phyloP scores from a whole-genome alignment of 2,888 invertebrate species.

The Synergus itoensis region DNA sequence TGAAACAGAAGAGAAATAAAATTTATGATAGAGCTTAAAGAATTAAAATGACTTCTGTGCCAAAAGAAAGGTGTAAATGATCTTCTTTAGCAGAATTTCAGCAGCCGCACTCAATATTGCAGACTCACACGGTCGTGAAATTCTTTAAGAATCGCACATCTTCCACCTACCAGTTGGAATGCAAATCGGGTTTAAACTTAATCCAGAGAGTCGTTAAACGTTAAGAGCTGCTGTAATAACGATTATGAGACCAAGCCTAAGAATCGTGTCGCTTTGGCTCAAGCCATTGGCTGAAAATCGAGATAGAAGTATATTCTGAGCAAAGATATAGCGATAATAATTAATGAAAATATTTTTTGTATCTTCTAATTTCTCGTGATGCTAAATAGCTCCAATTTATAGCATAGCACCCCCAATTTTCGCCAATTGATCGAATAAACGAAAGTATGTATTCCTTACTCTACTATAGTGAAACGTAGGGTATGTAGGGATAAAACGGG shows the following conservation, averaged over 20 bases:
- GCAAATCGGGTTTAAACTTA: neutral
- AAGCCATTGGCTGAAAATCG: neutral
- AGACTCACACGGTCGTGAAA: neutral
- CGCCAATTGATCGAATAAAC: conserved; percentile 55
- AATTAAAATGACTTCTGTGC: neutral
- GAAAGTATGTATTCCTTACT: conserved; percentile 32
- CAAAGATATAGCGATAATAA: neutral
- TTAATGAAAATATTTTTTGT: neutral
- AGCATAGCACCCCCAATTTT: conserved; percentile 13
- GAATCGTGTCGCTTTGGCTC: neutral
- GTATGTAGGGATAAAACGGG: no score
- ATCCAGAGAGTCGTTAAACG: neutral
- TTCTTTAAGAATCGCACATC: no score
- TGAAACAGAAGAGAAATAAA: neutral
- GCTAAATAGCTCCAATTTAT: neutral
- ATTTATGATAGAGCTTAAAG: neutral
- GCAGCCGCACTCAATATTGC: neutral
- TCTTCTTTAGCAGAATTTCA: neutral
- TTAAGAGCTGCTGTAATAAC: neutral
- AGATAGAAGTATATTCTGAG: neutral
- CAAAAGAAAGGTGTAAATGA: neutral
- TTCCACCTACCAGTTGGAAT: neutral
- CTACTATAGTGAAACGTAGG: conserved; percentile 48
- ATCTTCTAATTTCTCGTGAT: neutral
- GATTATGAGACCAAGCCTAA: neutral